These are phyloP conservation scores for Agraylea sexmaculata DNA, from an alignment of 1,140 invertebrate species.

Conservation along the genomic window DNA sequence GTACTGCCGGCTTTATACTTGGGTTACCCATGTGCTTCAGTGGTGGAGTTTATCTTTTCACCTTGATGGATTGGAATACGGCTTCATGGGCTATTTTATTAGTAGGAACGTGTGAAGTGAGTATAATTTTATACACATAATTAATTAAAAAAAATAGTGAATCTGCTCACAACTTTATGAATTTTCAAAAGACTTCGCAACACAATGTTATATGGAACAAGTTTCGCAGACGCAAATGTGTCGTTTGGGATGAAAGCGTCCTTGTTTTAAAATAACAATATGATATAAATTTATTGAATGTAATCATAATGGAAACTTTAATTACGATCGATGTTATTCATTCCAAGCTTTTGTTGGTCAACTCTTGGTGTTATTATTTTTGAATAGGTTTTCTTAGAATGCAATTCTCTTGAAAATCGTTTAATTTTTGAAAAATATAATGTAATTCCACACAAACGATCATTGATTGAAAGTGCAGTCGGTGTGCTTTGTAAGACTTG, in stretches of 20 bases:
- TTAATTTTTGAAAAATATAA: not conserved
- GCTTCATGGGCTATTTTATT: constrained; percentile 73
- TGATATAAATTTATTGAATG: constrained; percentile 2
- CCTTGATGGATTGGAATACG: constrained; percentile 69
- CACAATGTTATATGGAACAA: constrained; percentile 2
- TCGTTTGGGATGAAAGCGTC: too few relatives aligned
- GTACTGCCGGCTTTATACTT: constrained; percentile 48
- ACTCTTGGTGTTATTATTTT: not conserved
- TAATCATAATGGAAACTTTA: not conserved
- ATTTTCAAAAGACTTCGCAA: not conserved
- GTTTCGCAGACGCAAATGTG: not conserved
- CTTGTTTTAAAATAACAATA: not conserved
- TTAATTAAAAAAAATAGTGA: not conserved
- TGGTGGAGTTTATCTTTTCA: constrained; percentile 63
- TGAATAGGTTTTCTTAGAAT: constrained; percentile 5
- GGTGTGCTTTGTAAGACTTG: not conserved
- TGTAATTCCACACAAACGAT: not conserved
- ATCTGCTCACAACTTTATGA: not conserved
- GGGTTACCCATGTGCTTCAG: constrained; percentile 57
- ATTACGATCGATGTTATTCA: not conserved
- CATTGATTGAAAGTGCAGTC: not conserved
- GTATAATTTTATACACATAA: not conserved
- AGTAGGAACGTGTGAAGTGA: constrained; percentile 58
- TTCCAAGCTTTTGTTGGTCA: not conserved
- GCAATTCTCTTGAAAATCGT: not conserved